Evolutionary conservation across 2,113 vertebrate species (phyloP).

Genomic region (Limanda limanda): DNA sequence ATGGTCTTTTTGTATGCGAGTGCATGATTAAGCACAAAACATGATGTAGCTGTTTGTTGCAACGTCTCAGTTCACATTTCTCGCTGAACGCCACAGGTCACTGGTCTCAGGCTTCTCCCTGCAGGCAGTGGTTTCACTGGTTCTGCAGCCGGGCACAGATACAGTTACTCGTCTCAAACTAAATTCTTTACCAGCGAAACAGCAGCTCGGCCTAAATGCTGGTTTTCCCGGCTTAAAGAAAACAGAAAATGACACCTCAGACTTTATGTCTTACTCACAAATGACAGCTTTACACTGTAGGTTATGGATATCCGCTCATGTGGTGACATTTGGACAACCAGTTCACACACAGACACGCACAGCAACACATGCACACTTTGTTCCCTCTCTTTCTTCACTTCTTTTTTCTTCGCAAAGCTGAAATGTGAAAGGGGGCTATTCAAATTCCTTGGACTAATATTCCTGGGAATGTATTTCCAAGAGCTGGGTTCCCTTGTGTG

Average conservation of each 20-base stretch:
- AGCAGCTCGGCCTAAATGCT: not conserved
- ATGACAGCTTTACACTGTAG: slow-evolving; percentile 3
- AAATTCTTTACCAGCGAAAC: not conserved
- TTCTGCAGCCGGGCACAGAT: slow-evolving; percentile 32
- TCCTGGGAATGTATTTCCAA: slow-evolving; percentile 51
- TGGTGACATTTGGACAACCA: slow-evolving; percentile 19
- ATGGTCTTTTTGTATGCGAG: slow-evolving; percentile 26
- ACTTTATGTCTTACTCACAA: slow-evolving; percentile 16
- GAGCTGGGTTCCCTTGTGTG: slow-evolving; percentile 38
- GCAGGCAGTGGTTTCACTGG: slow-evolving; percentile 14
- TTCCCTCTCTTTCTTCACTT: slow-evolving; percentile 14
- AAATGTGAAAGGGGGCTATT: slow-evolving; percentile 32
- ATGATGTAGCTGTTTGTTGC: not conserved
- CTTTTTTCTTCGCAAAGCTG: slow-evolving; percentile 21
- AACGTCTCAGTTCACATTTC: slow-evolving; percentile 5
- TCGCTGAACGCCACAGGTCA: slow-evolving; percentile 28
- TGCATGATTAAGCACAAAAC: slow-evolving; percentile 13
- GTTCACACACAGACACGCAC: not conserved
- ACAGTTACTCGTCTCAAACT: slow-evolving; percentile 27
- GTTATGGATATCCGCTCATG: too few species aligned
- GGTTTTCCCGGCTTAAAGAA: slow-evolving; percentile 2
- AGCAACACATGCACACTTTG: slow-evolving; percentile 2
- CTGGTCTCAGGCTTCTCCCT: slow-evolving; percentile 23
- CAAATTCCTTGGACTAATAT: slow-evolving; percentile 57
- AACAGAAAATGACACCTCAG: slow-evolving; percentile 17